Base-by-base conservation (phyloP, 2,888 invertebrate genomes). In the Latrodectus hesperus region DNA sequence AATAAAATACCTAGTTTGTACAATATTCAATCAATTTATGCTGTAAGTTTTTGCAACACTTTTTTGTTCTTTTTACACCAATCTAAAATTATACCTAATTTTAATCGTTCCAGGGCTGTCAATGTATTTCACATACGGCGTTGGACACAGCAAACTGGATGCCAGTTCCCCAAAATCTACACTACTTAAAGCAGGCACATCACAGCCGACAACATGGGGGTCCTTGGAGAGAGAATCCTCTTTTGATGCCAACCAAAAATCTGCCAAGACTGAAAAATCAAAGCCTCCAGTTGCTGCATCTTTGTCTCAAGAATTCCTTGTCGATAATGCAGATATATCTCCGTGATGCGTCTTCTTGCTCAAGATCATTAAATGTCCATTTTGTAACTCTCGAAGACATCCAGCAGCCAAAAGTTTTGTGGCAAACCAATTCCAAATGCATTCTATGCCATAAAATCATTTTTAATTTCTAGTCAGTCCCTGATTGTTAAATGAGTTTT, bases 101-200 rank as follows among this genome's bases (percentile, higher is more conserved):
- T 60, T 16, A 22, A 22, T 22, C 22, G 22, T 67, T 67, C 9
- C 90, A 92, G 92, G 92, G 12, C 89, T 92, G 17, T 75, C 91
- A 9, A 90, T 92, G 65, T 92, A 92, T 86, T 91, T 92, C 79
- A 78, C 89, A 1, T 92, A 92, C 79, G 92, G 92, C 6, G 91
- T 92, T 9, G 91, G 91, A 83, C 90, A 91, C 90, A 92, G 92
- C 77, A 90, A 89, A 55, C 75, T 89, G 9, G 83, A 88, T 17
- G 81, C 71, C 17, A 51, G 74, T 11, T 76, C 82, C 0, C 71
- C 86, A 3, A 70, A 79, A 14, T 84, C 88, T 10, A 79, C 81
- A 6, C 74, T 87, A 16, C 71, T 88, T 53, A 75, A 84, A 22
- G 14, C 75, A 12, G 88, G 88, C 3, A 17, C 79, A 0, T 22